Evolutionary conservation across 2,888 invertebrate genomes (phyloP), one percentile per base, ranked within the genome.

Genomic region (Alloplasta piceator): DNA sequence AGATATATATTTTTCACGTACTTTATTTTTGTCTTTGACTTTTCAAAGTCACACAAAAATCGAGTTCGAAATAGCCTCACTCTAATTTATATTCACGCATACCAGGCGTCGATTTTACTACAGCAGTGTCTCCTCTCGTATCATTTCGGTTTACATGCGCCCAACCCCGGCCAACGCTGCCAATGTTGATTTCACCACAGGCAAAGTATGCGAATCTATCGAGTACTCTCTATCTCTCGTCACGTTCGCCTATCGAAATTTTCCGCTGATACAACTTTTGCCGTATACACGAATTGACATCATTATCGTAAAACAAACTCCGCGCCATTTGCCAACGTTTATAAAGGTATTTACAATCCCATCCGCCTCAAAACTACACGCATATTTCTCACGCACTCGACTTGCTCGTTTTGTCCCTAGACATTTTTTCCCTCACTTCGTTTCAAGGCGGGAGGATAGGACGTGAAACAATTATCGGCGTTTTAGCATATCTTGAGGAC

Each of bases 281-380:
- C 68, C 58, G 39, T 10, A 9, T 38, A 12, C 58, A 39, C 70
- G 71, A 66, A 82, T 48, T 61, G 60, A 74, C 66, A 74, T 78
- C 63, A 70, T 78, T 75, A 78, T 78, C 81, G 74, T 71, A 78
- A 81, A 78, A 75, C 78, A 71, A 78, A 74, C 80, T 64, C 74
- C 61, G 10, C 66, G 38, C 46, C 60, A 70, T 48, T 56, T 56
- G 39, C 61, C 50, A 14, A 50, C 56, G 68, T 73, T 73, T 71
- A 38, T 70, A 72, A 5, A 46, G 41, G 50, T 77, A 77, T 80
- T 76, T 38, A 43, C 55, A 67, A 26, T 26, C 26, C 46, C 50
- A 46, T 55, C 55, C 60, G 67, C 39, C 61, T 26, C 41, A 55
- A 63, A 12, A 55, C 46, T 12, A 76, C 70, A 55, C 39, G 10